Evolutionary conservation across 2,113 vertebrate species (phyloP).

Genomic region (Paramisgurnus dabryanus): DNA sequence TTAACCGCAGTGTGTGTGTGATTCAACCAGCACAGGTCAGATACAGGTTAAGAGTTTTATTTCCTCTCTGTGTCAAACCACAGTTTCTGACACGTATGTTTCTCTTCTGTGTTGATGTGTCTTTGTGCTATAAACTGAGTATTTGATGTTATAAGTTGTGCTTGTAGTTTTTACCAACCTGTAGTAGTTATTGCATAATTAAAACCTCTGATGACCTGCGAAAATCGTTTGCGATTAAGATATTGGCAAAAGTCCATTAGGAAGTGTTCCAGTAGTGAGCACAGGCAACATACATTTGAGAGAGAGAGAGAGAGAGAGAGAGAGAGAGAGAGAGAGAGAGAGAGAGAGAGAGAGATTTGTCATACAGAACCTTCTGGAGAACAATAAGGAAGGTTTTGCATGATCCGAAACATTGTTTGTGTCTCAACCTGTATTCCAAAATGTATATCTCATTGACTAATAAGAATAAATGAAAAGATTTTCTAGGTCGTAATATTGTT

Average conservation of each 20-base stretch:
- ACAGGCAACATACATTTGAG: too few relatives aligned
- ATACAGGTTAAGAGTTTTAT: background rate
- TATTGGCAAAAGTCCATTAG: background rate
- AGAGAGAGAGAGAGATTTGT: too few relatives aligned
- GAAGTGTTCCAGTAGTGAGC: slow-evolving; percentile 9
- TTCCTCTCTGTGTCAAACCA: background rate
- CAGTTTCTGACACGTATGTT: background rate
- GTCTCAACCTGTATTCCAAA: too few relatives aligned
- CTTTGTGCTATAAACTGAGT: background rate
- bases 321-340: too few relatives aligned
- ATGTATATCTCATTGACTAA: too few relatives aligned
- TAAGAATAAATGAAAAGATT: too few relatives aligned
- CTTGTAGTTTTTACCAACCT: background rate
- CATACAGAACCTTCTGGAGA: too few relatives aligned
- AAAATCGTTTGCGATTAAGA: background rate
- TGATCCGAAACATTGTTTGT: too few relatives aligned
- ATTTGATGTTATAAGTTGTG: background rate
- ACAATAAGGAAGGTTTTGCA: too few relatives aligned
- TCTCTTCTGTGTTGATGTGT: background rate
- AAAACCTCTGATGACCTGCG: background rate
- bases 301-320: too few relatives aligned
- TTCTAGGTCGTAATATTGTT: too few relatives aligned
- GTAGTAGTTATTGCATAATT: background rate
- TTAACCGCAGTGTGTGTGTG: slow-evolving; percentile 7
- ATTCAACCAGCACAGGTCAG: background rate